Evolutionary conservation across 2,797 vertebrate species (phyloP), one percentile per base, ranked within the genome.

Genomic region (Pangasius djambal): DNA sequence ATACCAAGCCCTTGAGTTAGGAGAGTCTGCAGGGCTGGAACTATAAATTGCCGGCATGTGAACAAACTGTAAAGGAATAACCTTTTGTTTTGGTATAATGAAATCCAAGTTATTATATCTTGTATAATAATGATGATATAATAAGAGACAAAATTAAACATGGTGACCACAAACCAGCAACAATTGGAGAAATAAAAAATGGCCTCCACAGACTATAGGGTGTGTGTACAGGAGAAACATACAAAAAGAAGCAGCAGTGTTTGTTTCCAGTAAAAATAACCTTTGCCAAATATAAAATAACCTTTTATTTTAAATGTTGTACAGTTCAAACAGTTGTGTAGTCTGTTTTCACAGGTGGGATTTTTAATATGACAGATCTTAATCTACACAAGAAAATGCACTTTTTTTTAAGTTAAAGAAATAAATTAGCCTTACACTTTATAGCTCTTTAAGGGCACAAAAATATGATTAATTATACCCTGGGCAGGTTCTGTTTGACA

Each of bases 221-320:
- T 83, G 81, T 83, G 37, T 63, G 44, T 48, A 28, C 6, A 37
- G 55, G 37, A 13, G 31, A 81, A 37, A 20, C 50, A 28, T 48
- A 12, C 40, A 48, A 48, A 61, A 59, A 9, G 9, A 81, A 82
- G 55, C 25, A 31, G 50, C 6, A 55, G 50, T 79, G 16, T 77
- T 72, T 74, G n/a, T 61, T 82, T 82, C 10, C 59, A 83, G 59
- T n/a, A 8, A 65, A 65, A 63, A 83, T 63, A n/a, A 44, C 37
- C 13, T 61, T 59, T 81, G 40, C 40, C 40, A 44, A 44, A 44
- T 44, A 44, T 28, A 8, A 48, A 63, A 83, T 63, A n/a, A 44
- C 34, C 6, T 61, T 59, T 82, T 25, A 5, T 22, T 77, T 50
- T 50, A 13, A 52, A 50, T 15, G 16, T 77, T 79, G 9, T 57